Percentiles rank a stretch among this genome's conserved stretches.
Conservation (phyloP, 2,888 invertebrate genomes). For the Orchesella flavescens region DNA sequence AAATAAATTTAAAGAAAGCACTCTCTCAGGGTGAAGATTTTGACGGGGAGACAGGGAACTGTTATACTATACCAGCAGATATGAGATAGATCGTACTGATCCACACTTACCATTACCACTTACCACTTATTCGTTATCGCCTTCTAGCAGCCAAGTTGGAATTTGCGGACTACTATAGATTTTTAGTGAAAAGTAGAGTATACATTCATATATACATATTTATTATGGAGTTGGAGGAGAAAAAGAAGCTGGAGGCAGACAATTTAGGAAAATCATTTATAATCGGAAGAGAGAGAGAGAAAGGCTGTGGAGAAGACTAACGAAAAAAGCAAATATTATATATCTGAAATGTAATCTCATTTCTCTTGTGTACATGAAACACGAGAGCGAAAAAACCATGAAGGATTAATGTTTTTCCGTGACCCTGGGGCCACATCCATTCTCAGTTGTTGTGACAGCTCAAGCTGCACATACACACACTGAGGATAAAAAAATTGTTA, state of each 20-base stretch:
- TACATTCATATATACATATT: too few species aligned
- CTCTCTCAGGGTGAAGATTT: constrained; percentile 12
- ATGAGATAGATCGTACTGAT: neutral
- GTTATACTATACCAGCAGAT: neutral
- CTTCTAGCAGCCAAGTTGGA: neutral
- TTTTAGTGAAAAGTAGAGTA: neutral
- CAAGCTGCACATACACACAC: constrained; percentile 20
- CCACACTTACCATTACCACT: neutral
- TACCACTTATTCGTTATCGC: neutral
- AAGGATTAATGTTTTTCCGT: constrained; percentile 59
- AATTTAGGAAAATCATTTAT: constrained; percentile 37
- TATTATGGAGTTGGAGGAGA: neutral
- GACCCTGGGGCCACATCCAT: constrained; percentile 59
- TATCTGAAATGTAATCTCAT: neutral
- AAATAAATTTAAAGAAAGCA: constrained; percentile 41
- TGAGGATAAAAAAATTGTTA: constrained; percentile 3
- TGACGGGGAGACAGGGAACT: constrained; percentile 26
- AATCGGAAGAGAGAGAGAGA: constrained; percentile 8
- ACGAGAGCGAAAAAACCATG: constrained; percentile 27
- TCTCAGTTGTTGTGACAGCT: constrained; percentile 54
- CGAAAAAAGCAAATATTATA: neutral
- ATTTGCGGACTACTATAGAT: neutral
- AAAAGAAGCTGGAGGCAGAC: constrained; percentile 8
- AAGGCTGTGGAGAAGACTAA: constrained; percentile 1
- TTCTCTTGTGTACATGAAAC: constrained; percentile 17